Percentiles rank a stretch among this genome's conserved stretches.
Evolutionary conservation across 1,140 invertebrate genomes (phyloP).

Genomic region (Forficula auricularia): DNA sequence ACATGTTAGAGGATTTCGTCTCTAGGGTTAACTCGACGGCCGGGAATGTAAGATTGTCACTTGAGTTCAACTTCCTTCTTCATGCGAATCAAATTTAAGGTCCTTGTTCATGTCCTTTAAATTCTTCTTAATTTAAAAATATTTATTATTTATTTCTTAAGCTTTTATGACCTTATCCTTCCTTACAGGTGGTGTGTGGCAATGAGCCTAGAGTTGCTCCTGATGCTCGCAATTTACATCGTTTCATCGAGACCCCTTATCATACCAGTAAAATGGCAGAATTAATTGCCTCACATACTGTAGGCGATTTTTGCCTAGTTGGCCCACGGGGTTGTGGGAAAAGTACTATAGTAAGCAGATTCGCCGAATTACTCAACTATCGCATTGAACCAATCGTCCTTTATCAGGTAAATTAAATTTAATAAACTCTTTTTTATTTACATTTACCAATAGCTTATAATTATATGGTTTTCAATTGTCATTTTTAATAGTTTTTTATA

Average conservation of each 20-base stretch:
- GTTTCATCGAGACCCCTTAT: conserved; percentile 53
- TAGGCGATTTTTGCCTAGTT: conserved; percentile 73
- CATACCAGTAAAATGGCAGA: conserved; percentile 63
- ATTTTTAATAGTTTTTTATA: background rate
- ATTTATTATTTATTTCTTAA: too few species aligned
- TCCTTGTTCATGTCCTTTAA: too few species aligned
- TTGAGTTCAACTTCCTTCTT: too few species aligned
- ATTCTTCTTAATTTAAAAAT: too few species aligned
- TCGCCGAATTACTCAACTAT: conserved; percentile 60
- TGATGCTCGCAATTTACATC: too few species aligned
- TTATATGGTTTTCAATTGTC: too few species aligned
- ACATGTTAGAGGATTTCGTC: too few species aligned
- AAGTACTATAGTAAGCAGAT: conserved; percentile 54
- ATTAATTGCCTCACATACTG: conserved; percentile 56
- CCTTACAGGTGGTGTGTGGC: conserved; percentile 24
- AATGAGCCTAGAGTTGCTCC: conserved; percentile 4
- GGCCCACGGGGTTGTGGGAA: conserved; percentile 88
- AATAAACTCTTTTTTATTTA: background rate
- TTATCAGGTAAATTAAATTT: conserved; percentile 49
- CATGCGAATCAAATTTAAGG: too few species aligned
- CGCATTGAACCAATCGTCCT: conserved; percentile 74
- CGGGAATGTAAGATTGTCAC: too few species aligned
- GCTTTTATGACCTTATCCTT: too few species aligned
- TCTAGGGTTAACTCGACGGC: too few species aligned
- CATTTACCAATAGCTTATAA: background rate